These are phyloP conservation scores for Octopus sinensis DNA, from an alignment of 1,140 invertebrate genomes.

Conservation along the genomic window DNA sequence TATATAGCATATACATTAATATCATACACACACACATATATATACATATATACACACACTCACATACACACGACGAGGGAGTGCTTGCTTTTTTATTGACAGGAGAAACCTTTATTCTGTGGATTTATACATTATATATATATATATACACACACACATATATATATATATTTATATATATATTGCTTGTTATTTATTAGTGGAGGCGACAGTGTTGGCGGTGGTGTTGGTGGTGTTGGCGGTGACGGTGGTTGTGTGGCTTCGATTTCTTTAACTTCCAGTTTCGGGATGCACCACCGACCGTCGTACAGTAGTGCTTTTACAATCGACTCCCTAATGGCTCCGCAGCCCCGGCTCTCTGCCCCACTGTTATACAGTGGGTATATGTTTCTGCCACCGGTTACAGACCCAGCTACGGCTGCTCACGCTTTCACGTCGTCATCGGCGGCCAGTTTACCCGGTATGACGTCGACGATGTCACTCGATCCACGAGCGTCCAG, in stretches of 20 bases:
- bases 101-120: no score
- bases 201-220: constrained; percentile 12
- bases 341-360: constrained; percentile 24
- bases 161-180: no score
- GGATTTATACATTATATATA: no score
- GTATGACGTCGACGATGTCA: neutral
- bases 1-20: no score
- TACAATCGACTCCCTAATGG: constrained; percentile 32
- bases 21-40: no score
- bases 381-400: constrained; percentile 26
- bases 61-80: no score
- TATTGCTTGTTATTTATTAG: neutral
- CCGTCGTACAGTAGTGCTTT: constrained; percentile 20
- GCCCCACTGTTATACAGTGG: constrained; percentile 26
- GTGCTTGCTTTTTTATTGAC: no score
- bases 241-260: neutral
- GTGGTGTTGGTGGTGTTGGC: constrained; percentile 7
- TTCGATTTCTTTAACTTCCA: neutral
- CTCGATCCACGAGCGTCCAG: constrained; percentile 21
- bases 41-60: no score
- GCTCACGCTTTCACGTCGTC: constrained; percentile 6
- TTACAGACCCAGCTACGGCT: neutral
- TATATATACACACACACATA: no score
- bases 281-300: constrained; percentile 12
- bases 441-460: neutral